Evolutionary conservation across 2,113 vertebrate species (phyloP), one percentile per base, ranked within the genome.

Genomic region (Morphnarchus princeps): DNA sequence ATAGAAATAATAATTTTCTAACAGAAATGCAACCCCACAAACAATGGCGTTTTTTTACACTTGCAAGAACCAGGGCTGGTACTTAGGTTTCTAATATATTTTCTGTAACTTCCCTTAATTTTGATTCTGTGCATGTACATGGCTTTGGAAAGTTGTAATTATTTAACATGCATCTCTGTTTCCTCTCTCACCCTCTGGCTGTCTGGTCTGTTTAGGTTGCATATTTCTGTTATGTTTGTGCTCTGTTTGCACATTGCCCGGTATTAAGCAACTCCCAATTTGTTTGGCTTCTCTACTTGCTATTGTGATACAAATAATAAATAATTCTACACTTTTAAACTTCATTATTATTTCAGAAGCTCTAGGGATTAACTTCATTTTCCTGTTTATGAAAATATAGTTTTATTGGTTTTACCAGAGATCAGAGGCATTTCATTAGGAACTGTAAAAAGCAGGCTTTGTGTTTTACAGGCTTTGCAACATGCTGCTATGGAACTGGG

Each of bases 231-330:
- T 78, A 62, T 16, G 31, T 45, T 91, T 85, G 55, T 76, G 45
- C 78, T 65, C 12, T 79, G 43, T 78, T 91, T 92, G 57, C 57
- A 54, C 34, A 45, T 58, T 86, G 67, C 54, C 29, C 0, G 0
- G 34, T 67, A 73, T 89, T 95, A 89, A 81, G 89, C 82, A 93
- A 77, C 36, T 57, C 10, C 5, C 28, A 61, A 6, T 83, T 72
- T 81, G 15, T 81, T 91, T 94, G 73, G 55, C 73, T 89, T 61
- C n/a, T 63, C 43, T 79, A 17, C 55, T 91, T 93, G 47, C 47
- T 87, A 40, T 82, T 93, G 61, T 95, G 81, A 73, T 93, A 84
- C 66, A 85, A 90, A 93, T 76, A 91, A 63, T 72, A 79, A 93
- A 57, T 82, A 90, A 67, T 78, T 62, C 67, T 70, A 54, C n/a